Evolutionary conservation across 2,113 vertebrate species (phyloP).

Genomic region (Chlamydotis undulata): DNA sequence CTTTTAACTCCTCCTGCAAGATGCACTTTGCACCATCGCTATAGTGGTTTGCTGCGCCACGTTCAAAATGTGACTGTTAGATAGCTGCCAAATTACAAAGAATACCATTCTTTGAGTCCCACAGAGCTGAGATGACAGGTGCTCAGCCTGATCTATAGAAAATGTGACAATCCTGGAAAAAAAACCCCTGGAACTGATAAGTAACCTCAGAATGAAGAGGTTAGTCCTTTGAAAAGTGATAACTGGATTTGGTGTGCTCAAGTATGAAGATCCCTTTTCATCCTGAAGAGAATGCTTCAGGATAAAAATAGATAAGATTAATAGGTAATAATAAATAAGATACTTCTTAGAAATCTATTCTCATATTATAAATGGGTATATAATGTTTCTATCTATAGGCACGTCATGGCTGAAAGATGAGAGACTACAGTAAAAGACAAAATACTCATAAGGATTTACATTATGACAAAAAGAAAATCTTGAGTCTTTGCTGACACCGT

Average conservation of each 20-base stretch:
- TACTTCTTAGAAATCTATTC: not conserved
- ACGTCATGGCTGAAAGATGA: not conserved
- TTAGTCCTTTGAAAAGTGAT: not conserved
- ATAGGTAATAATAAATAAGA: not conserved
- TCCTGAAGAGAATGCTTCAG: not conserved
- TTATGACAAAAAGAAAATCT: not conserved
- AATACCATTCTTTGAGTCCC: not conserved
- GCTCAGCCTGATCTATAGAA: not conserved
- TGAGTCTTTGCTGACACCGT: not conserved
- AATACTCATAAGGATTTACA: not conserved
- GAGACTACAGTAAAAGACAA: not conserved
- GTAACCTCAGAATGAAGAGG: not conserved
- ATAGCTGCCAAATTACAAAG: not conserved
- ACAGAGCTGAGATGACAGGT: not conserved
- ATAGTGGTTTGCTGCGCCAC: not conserved
- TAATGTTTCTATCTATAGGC: not conserved
- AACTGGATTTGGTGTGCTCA: not conserved
- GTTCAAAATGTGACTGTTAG: not conserved
- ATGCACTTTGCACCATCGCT: not conserved
- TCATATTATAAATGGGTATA: not conserved
- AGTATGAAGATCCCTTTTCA: not conserved
- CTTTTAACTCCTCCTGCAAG: not conserved
- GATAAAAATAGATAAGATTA: conserved; percentile 24
- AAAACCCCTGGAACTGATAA: not conserved
- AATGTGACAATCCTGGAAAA: not conserved